These are phyloP conservation scores for Okamejei kenojei DNA, from an alignment of 2,797 vertebrate species.

Conservation along the genomic window DNA sequence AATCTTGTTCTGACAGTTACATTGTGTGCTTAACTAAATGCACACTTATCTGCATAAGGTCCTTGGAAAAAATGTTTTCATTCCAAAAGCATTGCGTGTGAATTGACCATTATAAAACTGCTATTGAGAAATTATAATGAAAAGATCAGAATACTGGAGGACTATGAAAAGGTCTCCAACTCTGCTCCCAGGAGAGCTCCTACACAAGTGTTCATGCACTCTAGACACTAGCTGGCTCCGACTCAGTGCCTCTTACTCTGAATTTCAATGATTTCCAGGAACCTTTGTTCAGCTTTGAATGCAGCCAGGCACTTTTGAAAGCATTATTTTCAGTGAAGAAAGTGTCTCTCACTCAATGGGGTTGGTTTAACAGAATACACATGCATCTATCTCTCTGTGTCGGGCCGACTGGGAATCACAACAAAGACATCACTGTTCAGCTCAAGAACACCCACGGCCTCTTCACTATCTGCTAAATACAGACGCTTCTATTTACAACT, in stretches of 20 bases:
- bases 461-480: not conserved
- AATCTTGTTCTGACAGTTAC: not conserved
- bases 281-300: slow-evolving; percentile 3
- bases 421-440: slow-evolving; percentile 2
- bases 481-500: not conserved
- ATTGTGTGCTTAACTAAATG: not conserved
- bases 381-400: not conserved
- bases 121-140: not conserved
- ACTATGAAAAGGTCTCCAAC: not conserved
- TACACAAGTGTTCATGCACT: not conserved
- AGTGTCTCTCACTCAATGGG: not conserved
- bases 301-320: slow-evolving; percentile 18
- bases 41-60: no score
- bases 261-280: not conserved
- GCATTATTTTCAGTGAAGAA: slow-evolving; percentile 7
- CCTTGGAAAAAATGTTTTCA: not conserved
- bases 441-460: not conserved
- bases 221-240: not conserved
- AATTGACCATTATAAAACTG: not conserved
- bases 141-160: not conserved
- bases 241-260: not conserved
- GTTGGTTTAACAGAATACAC: slow-evolving; percentile 16
- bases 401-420: not conserved
- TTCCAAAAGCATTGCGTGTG: not conserved
- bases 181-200: not conserved